Evolutionary conservation across 1,140 invertebrate species (phyloP).

Genomic region (Brachionus rotundiformis): DNA sequence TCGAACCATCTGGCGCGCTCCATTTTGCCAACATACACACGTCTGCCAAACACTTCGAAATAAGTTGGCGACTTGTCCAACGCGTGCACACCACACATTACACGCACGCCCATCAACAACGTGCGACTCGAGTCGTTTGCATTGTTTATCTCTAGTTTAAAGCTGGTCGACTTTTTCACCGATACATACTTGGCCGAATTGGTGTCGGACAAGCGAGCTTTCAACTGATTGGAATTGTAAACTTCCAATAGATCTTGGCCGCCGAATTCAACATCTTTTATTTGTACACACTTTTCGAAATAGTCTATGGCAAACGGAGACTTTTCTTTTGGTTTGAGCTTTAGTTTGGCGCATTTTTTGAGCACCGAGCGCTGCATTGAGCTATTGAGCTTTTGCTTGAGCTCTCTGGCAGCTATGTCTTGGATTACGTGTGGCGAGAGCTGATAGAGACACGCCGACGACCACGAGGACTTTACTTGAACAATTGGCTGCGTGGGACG

Average conservation of each 20-base stretch:
- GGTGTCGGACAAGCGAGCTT: conserved; percentile 74
- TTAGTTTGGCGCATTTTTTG: conserved; percentile 59
- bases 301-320: conserved; percentile 84
- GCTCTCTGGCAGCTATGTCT: neutral
- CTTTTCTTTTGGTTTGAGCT: conserved; percentile 57
- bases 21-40: conserved; percentile 72
- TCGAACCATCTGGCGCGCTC: conserved; percentile 87
- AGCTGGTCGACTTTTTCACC: conserved; percentile 73
- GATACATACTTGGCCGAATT: conserved; percentile 71
- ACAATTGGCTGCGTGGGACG: conserved; percentile 58
- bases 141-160: conserved; percentile 83
- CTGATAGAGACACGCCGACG: conserved; percentile 20
- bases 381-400: neutral
- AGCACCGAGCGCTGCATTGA: conserved; percentile 55
- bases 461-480: conserved; percentile 58
- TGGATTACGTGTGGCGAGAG: neutral
- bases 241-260: conserved; percentile 92
- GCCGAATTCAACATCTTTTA: conserved; percentile 87
- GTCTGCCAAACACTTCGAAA: conserved; percentile 82
- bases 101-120: conserved; percentile 71
- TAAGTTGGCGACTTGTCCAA: conserved; percentile 78
- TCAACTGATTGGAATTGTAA: conserved; percentile 90
- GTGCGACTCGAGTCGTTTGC: conserved; percentile 80
- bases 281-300: conserved; percentile 86
- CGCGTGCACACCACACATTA: conserved; percentile 83